A percentile compares a stretch with the other conserved stretches of the same genome.
phyloP scores from a whole-genome alignment of 2,113 vertebrate genomes.

The Antennarius striatus region DNA sequence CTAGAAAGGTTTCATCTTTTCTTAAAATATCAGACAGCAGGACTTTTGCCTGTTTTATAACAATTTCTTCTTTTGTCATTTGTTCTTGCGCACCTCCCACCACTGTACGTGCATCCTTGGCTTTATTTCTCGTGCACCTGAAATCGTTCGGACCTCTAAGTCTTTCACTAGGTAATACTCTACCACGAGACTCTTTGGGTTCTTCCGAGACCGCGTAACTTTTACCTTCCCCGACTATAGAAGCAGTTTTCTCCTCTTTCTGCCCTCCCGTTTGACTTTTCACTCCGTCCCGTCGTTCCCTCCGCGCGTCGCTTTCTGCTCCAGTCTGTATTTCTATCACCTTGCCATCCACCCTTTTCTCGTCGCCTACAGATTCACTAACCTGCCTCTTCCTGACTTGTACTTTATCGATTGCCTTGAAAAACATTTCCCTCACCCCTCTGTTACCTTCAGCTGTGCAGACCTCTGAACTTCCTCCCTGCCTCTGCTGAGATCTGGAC shows the following conservation, averaged over 20 bases:
- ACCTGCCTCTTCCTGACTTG: constrained; percentile 37
- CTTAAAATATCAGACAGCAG: constrained; percentile 75
- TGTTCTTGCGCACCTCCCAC: constrained; percentile 7
- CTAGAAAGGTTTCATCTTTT: constrained; percentile 50
- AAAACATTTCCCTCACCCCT: constrained; percentile 73
- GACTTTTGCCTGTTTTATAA: constrained; percentile 75
- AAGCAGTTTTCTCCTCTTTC: constrained; percentile 2
- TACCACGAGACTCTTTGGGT: constrained; percentile 20
- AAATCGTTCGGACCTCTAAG: constrained; percentile 3
- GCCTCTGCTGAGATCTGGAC: constrained; percentile 55
- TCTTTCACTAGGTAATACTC: neutral
- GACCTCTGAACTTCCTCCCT: constrained; percentile 37
- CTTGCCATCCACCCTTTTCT: constrained; percentile 25
- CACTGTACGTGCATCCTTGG: neutral
- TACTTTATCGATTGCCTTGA: constrained; percentile 58
- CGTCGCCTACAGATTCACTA: constrained; percentile 13
- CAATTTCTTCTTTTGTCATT: constrained; percentile 46
- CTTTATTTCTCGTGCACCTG: constrained; percentile 7
- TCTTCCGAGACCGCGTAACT: neutral
- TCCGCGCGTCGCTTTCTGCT: constrained; percentile 6
- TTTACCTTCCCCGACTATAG: constrained; percentile 4
- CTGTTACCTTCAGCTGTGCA: constrained; percentile 57
- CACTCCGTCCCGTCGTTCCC: constrained; percentile 1
- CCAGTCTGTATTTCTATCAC: constrained; percentile 41
- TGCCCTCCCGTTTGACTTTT: constrained; percentile 7